Evolutionary conservation across 2,797 vertebrate species (phyloP).

Genomic region (Arctocebus calabarensis): DNA sequence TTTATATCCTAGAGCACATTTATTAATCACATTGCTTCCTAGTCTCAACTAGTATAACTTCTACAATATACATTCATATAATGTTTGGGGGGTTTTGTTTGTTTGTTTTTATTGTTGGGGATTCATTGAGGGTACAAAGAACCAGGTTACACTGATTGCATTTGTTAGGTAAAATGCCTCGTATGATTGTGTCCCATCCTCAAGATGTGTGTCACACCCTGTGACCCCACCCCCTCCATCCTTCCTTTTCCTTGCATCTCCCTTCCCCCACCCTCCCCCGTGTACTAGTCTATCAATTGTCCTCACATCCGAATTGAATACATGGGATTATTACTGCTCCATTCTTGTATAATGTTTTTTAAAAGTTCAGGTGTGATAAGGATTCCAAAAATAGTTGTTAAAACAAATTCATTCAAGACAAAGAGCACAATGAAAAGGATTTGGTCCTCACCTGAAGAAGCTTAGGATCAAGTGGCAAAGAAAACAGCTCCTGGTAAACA

Average conservation of each 20-base stretch:
- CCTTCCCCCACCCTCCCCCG: no score
- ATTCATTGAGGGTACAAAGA: no score
- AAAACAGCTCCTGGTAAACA: background rate
- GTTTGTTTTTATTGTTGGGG: no score
- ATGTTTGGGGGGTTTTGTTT: background rate
- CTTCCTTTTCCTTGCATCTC: no score
- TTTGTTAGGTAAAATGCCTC: no score
- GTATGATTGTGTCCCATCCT: no score
- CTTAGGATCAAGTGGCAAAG: background rate
- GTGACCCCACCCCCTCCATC: no score
- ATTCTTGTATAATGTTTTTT: background rate
- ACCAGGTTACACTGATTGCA: no score
- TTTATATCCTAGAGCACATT: background rate
- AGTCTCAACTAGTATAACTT: background rate
- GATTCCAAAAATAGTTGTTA: background rate
- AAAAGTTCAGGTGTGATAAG: background rate
- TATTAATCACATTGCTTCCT: background rate
- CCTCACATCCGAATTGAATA: no score
- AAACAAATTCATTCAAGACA: background rate
- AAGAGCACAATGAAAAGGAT: background rate
- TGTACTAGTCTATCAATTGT: no score
- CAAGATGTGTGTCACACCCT: no score
- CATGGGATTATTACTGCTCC: no score
- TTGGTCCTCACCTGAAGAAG: background rate
- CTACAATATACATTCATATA: background rate